Evolutionary conservation across 30 jellyfish, hydroid and myxozoan genomes (phyloP).

Genomic region (Aurelia coerulea): DNA sequence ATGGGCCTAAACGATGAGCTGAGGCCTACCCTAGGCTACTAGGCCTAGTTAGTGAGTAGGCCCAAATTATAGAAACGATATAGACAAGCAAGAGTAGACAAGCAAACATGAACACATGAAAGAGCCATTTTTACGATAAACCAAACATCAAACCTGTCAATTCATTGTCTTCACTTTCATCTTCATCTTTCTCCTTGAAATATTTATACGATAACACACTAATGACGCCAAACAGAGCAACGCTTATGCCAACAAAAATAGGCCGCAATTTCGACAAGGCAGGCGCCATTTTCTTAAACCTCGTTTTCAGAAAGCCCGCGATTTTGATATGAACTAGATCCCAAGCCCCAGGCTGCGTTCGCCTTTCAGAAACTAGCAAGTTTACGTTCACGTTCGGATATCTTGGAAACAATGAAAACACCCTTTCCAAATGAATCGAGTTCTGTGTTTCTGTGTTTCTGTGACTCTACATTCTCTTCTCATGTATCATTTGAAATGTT

Average conservation of each 20-base stretch:
- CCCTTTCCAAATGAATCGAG: no score
- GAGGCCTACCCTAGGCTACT: no score
- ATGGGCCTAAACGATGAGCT: no score
- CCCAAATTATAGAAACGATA: no score
- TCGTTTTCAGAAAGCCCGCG: neutral
- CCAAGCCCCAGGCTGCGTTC: no score
- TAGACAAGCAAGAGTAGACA: no score
- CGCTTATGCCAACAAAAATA: neutral
- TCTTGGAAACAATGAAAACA: no score
- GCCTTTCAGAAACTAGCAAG: no score
- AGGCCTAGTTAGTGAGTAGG: no score
- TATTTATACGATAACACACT: neutral
- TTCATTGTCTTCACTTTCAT: neutral
- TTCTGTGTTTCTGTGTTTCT: no score
- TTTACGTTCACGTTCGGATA: no score
- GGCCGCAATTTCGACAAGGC: neutral
- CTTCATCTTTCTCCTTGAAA: neutral
- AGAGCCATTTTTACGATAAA: neutral
- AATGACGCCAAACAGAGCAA: conserved; percentile 2
- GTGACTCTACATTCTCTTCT: neutral
- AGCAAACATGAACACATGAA: no score
- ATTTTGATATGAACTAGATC: neutral
- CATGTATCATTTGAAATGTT: neutral
- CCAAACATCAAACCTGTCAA: neutral
- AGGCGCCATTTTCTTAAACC: conserved; percentile 41